phyloP scores from a whole-genome alignment of 1,140 invertebrate species.

The Pemphigus obesinymphae region DNA sequence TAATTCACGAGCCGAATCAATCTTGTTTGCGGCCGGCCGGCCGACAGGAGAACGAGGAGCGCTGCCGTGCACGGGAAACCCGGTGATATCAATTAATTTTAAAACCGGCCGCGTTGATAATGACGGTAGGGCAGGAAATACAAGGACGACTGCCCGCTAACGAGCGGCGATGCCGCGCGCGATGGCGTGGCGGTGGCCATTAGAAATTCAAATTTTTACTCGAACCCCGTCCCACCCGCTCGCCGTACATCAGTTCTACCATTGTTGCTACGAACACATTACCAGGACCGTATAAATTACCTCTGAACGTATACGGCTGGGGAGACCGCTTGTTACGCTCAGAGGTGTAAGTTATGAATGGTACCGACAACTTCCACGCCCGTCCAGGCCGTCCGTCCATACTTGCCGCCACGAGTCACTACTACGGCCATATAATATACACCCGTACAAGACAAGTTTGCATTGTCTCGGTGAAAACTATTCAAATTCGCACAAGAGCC shows the following conservation, averaged over 20 bases:
- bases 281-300: conserved; percentile 33
- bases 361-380: conserved; percentile 17
- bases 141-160: neutral
- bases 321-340: conserved; percentile 7
- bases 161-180: no score
- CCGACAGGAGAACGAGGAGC: neutral
- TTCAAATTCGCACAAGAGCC: conserved; percentile 38
- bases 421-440: no score
- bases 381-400: neutral
- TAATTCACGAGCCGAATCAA: conserved; percentile 37
- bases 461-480: conserved; percentile 38
- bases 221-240: neutral
- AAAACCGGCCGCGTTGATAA: conserved; percentile 6
- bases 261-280: conserved; percentile 32
- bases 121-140: neutral
- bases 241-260: no score
- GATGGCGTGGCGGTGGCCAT: neutral
- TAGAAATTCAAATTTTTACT: conserved; percentile 41
- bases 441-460: conserved; percentile 35
- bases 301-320: neutral
- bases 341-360: conserved; percentile 20
- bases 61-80: neutral
- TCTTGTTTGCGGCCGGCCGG: no score
- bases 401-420: conserved; percentile 23
- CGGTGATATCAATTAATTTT: conserved; percentile 31